phyloP scores from a whole-genome alignment of 2,888 invertebrate genomes.

The Uropetala carovei region DNA sequence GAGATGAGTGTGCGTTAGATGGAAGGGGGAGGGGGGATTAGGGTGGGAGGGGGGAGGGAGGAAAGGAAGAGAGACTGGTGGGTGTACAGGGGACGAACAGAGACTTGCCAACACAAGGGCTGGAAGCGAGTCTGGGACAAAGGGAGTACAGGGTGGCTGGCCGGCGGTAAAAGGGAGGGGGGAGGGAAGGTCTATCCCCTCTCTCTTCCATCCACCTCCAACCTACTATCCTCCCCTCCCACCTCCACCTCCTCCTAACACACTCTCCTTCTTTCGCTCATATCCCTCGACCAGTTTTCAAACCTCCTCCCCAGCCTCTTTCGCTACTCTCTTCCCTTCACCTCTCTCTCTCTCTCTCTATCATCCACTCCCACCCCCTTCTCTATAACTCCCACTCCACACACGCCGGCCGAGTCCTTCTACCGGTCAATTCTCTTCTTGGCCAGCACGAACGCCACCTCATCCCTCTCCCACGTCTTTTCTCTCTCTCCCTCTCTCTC shows the following conservation, averaged over 20 bases:
- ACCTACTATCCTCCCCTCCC: neutral
- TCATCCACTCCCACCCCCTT: neutral
- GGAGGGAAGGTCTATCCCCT: neutral
- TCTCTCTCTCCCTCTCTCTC: neutral
- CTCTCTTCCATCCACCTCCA: conserved; percentile 3
- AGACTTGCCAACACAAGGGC: neutral
- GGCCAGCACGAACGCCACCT: neutral
- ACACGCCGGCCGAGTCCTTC: conserved; percentile 34
- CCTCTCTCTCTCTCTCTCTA: neutral
- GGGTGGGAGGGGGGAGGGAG: neutral
- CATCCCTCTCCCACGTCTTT: neutral
- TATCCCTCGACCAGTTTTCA: conserved; percentile 43
- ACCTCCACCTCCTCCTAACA: neutral
- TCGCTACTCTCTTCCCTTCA: neutral
- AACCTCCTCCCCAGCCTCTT: conserved; percentile 11
- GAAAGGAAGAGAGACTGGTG: neutral
- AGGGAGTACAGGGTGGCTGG: conserved; percentile 40
- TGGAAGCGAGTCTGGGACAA: conserved; percentile 51
- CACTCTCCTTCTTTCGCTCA: neutral
- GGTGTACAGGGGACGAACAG: no score
- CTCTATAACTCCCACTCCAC: conserved; percentile 29
- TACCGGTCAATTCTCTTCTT: conserved; percentile 52
- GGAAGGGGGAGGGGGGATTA: neutral
- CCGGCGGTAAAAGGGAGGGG: conserved; percentile 12
- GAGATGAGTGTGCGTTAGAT: no score